phyloP scores from a whole-genome alignment of 1,140 invertebrate species.

The Protaetia brevitarsis region DNA sequence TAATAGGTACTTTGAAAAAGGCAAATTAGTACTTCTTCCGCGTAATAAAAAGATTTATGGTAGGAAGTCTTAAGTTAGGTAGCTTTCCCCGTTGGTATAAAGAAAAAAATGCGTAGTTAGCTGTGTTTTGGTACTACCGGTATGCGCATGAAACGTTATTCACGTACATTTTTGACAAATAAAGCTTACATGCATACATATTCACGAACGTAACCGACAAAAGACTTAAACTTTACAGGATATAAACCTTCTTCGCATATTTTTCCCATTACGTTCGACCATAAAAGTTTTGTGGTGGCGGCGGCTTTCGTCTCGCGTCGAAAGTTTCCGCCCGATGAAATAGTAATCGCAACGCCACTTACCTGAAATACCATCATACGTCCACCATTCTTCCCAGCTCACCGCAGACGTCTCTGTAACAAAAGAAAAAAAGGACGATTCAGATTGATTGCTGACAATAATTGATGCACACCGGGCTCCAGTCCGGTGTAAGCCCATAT shows the following conservation, averaged over 20 bases:
- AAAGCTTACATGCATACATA: constrained; percentile 2
- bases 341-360: constrained; percentile 45
- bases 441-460: constrained; percentile 40
- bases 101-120: too few relatives aligned
- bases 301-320: background rate
- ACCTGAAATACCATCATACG: constrained; percentile 91
- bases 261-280: background rate
- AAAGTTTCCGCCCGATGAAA: background rate
- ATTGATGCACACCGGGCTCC: constrained; percentile 39
- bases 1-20: too few relatives aligned
- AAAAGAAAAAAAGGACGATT: constrained; percentile 39
- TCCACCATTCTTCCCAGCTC: constrained; percentile 94
- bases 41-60: too few relatives aligned
- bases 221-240: constrained; percentile 10
- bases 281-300: constrained; percentile 6
- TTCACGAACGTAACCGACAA: constrained; percentile 10
- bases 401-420: constrained; percentile 67
- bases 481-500: constrained; percentile 40
- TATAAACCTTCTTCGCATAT: background rate
- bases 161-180: background rate
- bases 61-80: too few relatives aligned
- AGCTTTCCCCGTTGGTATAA: too few relatives aligned
- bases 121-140: too few relatives aligned
- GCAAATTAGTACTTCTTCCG: too few relatives aligned
- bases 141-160: background rate